Evolutionary conservation across 2,888 invertebrate species (phyloP).

Genomic region (Coremacera marginata): DNA sequence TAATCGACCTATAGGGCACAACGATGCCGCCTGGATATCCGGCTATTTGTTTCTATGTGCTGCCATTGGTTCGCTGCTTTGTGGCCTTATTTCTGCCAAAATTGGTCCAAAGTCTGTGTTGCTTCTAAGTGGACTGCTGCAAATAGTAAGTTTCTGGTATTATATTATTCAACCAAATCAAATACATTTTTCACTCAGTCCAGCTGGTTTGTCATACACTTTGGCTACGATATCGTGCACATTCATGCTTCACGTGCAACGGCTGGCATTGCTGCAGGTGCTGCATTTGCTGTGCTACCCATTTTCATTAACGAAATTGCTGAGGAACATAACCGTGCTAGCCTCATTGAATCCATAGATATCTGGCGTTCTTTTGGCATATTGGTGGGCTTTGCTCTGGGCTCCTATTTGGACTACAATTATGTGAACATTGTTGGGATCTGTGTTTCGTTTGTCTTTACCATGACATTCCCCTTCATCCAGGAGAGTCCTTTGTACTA

Average conservation of each 20-base stretch:
- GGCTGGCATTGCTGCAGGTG: slow-evolving; percentile 61
- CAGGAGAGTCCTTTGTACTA: slow-evolving; percentile 64
- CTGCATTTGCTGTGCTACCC: slow-evolving; percentile 59
- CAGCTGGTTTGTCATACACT: slow-evolving; percentile 62
- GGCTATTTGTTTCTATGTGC: slow-evolving; percentile 61
- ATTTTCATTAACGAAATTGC: slow-evolving; percentile 63
- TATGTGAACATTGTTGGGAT: slow-evolving; percentile 56
- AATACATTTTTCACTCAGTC: slow-evolving; percentile 49
- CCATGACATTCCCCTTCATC: slow-evolving; percentile 61
- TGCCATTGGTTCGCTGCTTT: slow-evolving; percentile 56
- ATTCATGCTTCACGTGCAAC: slow-evolving; percentile 62
- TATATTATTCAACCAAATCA: background rate
- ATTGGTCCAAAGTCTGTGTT: slow-evolving; percentile 61
- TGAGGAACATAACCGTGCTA: slow-evolving; percentile 51
- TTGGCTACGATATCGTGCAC: slow-evolving; percentile 61
- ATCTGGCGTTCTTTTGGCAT: slow-evolving; percentile 60
- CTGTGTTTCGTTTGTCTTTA: slow-evolving; percentile 56
- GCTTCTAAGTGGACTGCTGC: slow-evolving; percentile 59
- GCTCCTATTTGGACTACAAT: slow-evolving; percentile 53
- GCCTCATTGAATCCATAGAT: slow-evolving; percentile 57
- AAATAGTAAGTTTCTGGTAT: slow-evolving; percentile 58
- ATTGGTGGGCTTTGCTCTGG: slow-evolving; percentile 56
- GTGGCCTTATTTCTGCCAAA: slow-evolving; percentile 56
- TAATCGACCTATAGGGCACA: slow-evolving; percentile 48
- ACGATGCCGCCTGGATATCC: slow-evolving; percentile 57